Percentiles rank a stretch among this genome's conserved stretches.
These are phyloP conservation scores for Drosophila sordidula DNA, from an alignment of 2,888 invertebrate species.

Conservation along the genomic window DNA sequence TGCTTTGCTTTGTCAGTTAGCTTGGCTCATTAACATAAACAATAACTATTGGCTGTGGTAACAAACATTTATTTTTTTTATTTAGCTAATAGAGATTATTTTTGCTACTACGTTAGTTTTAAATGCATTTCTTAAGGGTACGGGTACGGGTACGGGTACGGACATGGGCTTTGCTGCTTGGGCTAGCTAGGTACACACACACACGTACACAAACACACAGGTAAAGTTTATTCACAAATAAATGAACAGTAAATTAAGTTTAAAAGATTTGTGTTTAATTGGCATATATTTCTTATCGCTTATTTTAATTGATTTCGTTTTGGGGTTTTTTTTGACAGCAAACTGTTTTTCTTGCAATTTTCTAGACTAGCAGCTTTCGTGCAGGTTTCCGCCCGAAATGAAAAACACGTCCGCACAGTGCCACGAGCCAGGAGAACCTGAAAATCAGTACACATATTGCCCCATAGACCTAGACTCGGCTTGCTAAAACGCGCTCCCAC, in stretches of 20 bases:
- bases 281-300: conserved; percentile 22
- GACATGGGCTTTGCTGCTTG: background rate
- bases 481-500: conserved; percentile 24
- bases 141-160: background rate
- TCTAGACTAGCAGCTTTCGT: conserved; percentile 34
- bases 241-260: conserved; percentile 13
- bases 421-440: conserved; percentile 79
- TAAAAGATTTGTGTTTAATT: conserved; percentile 30
- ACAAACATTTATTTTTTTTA: conserved; percentile 13
- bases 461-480: conserved; percentile 39
- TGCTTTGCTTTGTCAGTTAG: conserved; percentile 22
- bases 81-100: conserved; percentile 10
- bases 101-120: conserved; percentile 21
- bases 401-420: conserved; percentile 79
- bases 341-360: conserved; percentile 46
- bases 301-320: conserved; percentile 32
- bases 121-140: conserved; percentile 54
- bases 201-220: background rate
- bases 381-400: conserved; percentile 37
- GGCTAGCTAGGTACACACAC: conserved; percentile 24
- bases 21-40: conserved; percentile 24
- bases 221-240: conserved; percentile 8
- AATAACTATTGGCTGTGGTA: conserved; percentile 13
- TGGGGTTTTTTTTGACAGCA: conserved; percentile 5
- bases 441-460: conserved; percentile 78